Evolutionary conservation across 92 coral and sea anemone species (phyloP).

Genomic region (Siderastrea radians): DNA sequence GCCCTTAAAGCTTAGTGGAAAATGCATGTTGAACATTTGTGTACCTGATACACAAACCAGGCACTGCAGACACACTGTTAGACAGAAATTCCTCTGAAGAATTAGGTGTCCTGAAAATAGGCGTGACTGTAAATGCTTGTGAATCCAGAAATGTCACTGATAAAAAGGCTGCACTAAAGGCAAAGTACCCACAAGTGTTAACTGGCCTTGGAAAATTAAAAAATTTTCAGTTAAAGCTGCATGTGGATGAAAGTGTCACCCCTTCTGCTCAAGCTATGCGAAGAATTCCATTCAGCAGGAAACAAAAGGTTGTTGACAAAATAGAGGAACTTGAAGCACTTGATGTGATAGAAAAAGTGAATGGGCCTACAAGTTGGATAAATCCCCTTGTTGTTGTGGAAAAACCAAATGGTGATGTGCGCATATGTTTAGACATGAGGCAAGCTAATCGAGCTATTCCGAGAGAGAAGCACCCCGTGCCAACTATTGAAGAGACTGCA

Average conservation of each 20-base stretch:
- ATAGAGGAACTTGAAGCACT: constrained; percentile 57
- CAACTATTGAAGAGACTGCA: constrained; percentile 77
- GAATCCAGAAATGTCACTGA: background rate
- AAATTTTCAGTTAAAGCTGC: constrained; percentile 39
- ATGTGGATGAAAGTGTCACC: constrained; percentile 35
- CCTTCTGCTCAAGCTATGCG: constrained; percentile 55
- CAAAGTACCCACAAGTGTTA: constrained; percentile 57
- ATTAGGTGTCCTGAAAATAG: constrained; percentile 39
- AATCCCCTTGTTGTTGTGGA: constrained; percentile 76
- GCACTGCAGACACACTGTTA: constrained; percentile 35
- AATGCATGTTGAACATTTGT: constrained; percentile 26
- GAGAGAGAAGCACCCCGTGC: constrained; percentile 72
- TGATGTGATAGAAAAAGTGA: constrained; percentile 64
- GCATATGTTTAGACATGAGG: constrained; percentile 79
- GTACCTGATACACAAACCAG: constrained; percentile 35
- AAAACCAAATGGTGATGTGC: constrained; percentile 64
- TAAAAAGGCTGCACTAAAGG: constrained; percentile 54
- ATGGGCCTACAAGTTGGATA: constrained; percentile 59
- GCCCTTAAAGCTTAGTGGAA: constrained; percentile 35
- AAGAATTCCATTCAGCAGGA: constrained; percentile 53
- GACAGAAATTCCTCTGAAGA: constrained; percentile 37
- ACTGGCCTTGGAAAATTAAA: constrained; percentile 51
- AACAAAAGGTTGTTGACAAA: constrained; percentile 61
- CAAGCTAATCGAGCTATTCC: constrained; percentile 76
- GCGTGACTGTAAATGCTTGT: constrained; percentile 23